These are phyloP conservation scores for Kryptolebias marmoratus DNA, from an alignment of 2,113 vertebrate genomes.

Conservation along the genomic window DNA sequence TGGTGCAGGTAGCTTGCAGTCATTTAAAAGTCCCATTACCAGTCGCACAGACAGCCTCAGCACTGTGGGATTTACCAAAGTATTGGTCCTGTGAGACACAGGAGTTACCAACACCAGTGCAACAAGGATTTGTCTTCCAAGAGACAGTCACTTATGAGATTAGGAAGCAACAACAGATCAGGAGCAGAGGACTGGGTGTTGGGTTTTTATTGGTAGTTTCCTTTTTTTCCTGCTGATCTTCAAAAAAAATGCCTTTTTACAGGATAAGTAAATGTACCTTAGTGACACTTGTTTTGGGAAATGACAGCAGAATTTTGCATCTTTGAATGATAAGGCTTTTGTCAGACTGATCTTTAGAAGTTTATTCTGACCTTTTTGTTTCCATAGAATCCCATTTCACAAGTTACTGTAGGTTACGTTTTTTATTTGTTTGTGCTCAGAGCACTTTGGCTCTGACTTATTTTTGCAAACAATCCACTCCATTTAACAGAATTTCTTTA, in stretches of 20 bases:
- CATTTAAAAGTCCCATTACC: conserved; percentile 61
- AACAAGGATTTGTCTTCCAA: conserved; percentile 18
- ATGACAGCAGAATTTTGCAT: no score
- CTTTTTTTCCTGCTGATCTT: conserved; percentile 22
- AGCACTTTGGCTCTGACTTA: no score
- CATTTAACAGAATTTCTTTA: no score
- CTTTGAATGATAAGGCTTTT: no score
- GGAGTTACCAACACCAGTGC: conserved; percentile 48
- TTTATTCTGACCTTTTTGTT: no score
- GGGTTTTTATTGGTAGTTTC: conserved; percentile 24
- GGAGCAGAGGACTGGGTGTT: conserved; percentile 19
- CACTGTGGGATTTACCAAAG: conserved; percentile 56
- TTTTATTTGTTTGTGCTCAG: no score
- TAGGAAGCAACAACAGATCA: conserved; percentile 45
- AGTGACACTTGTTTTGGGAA: no score
- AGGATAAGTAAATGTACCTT: no score
- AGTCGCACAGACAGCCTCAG: conserved; percentile 34
- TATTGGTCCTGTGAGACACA: conserved; percentile 54
- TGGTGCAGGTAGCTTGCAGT: conserved; percentile 51
- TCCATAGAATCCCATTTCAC: no score
- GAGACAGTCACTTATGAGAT: conserved; percentile 43
- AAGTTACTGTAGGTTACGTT: no score
- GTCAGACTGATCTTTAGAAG: no score
- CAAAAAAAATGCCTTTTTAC: background rate
- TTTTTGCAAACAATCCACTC: no score